Evolutionary conservation across 1,140 invertebrate species (phyloP), one percentile per base, ranked within the genome.

Genomic region (Trichoplusia ni): DNA sequence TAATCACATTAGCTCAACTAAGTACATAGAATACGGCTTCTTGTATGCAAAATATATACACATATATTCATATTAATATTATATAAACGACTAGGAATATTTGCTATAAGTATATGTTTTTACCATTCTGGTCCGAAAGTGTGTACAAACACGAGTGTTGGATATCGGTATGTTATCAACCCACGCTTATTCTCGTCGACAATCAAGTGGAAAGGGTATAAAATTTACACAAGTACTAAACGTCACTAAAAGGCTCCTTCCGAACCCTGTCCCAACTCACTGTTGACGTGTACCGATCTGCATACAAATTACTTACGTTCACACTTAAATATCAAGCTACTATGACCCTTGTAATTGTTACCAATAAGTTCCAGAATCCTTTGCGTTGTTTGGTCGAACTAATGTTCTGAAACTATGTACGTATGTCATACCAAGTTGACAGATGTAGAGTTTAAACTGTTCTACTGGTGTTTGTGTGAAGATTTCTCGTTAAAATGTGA

Each of bases 211-310:
- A 21, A 29, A 61, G 44, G 59, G 59, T 40, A 61, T 49, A 35
- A 61, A 61, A 61, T 61, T 47, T 47, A 38, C 44, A 61, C 59
- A 61, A 61, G 59, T 49, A 61, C 59, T 61, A 61, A 61, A 61
- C 44, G 44, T 61, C 59, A 61, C 42, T 49, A 35, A 49, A 49
- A 49, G 59, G 23, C 59, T 38, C 31, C 44, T 29, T 29, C 33
- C 14, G 44, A 33, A 46, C 29, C 44, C 59, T 7, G 29, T 38
- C 40, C 59, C 59, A 16, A 61, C 59, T 61, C 59, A 61, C 27
- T 49, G 44, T 61, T 61, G 59, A 61, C 59, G 40, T 44, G 59
- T 38, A 49, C 29, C 29, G 59, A 61, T 61, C 42, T 61, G 59
- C 59, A 61, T 61, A 61, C 56, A 49, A 49, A 58, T 65, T 40